Percentiles rank a stretch among this genome's conserved stretches.
Conservation (phyloP, 2,113 vertebrate genomes). For the Rynchops niger region DNA sequence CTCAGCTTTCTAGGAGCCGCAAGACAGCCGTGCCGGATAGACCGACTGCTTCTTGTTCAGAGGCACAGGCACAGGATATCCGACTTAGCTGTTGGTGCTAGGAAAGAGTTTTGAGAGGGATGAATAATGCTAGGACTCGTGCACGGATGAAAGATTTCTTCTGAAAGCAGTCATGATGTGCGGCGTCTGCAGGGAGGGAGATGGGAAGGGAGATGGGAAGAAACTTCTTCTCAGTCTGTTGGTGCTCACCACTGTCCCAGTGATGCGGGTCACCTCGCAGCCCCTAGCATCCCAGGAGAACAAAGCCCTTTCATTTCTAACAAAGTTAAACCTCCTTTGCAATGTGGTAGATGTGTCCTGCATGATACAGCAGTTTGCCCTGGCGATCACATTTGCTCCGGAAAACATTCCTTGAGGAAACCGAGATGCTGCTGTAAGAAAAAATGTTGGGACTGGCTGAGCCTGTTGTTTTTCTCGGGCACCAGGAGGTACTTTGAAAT, state of each 20-base stretch:
- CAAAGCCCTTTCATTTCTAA: background rate
- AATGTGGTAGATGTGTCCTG: background rate
- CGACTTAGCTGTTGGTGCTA: background rate
- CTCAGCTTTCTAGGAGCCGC: background rate
- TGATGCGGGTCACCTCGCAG: background rate
- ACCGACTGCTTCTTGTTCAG: background rate
- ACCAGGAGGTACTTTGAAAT: background rate
- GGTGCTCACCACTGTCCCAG: background rate
- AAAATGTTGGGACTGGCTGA: background rate
- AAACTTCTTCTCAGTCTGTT: background rate
- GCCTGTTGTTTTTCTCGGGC: background rate
- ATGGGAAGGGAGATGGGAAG: too few relatives aligned
- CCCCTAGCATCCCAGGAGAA: background rate
- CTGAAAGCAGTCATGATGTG: background rate
- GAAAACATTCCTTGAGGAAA: background rate
- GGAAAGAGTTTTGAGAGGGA: background rate
- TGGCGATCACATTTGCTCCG: background rate
- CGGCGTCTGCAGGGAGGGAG: too few relatives aligned
- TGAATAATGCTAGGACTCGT: background rate
- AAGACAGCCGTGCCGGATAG: rapidly evolving
- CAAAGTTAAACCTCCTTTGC: background rate
- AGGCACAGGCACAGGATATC: background rate
- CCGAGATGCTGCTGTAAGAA: background rate
- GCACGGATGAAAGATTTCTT: background rate
- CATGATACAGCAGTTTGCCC: background rate